Base-by-base conservation (phyloP, 2,113 vertebrate species). In the Plectropomus leopardus region DNA sequence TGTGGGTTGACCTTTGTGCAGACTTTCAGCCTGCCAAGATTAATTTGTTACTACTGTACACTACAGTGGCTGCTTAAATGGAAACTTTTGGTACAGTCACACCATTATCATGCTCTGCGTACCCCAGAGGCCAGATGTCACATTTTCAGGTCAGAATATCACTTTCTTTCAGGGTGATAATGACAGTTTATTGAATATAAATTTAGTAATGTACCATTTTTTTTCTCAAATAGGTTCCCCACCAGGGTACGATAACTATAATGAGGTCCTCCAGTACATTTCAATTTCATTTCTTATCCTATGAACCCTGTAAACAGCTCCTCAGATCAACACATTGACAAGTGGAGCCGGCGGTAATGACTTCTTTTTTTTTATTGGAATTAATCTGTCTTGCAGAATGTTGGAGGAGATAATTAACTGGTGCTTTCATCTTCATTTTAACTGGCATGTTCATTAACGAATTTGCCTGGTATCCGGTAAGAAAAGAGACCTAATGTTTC, bases 391-490 rank as follows among this genome's bases (percentile, higher is more conserved):
- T 87, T 10, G 57, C 84, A 53, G 90, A 90, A 85, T 77, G 89
- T 92, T 89, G 24, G 73, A 55, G 84, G 80, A 93, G 93, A 93
- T 94, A 94, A 94, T 93, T 93, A 94, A 92, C 90, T 77, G 83
- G 63, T 72, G 76, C 90, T 88, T 93, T 91, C 87, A 86, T 94
- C 88, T 91, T 90, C 82, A 82, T 92, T 91, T 92, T 91, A 90
- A 91, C 91, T 90, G 91, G 84, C 92, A 86, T 85, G 89, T 90
- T 93, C 92, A 93, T 93, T 93, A 93, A 90, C 81, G 64, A 82
- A 88, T 93, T 92, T 70, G 66, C 74, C 45, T 36, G 34, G 63
- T 69, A 84, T 92, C 78, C 14, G 48, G 36, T 80, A 78, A 70
- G 79, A 86, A 91, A 89, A 77, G 66, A 83, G 78, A 82, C 78